Percentiles rank a stretch among this genome's conserved stretches.
Conservation (phyloP, 2,888 invertebrate species). For the Melangyna quadrimaculata region DNA sequence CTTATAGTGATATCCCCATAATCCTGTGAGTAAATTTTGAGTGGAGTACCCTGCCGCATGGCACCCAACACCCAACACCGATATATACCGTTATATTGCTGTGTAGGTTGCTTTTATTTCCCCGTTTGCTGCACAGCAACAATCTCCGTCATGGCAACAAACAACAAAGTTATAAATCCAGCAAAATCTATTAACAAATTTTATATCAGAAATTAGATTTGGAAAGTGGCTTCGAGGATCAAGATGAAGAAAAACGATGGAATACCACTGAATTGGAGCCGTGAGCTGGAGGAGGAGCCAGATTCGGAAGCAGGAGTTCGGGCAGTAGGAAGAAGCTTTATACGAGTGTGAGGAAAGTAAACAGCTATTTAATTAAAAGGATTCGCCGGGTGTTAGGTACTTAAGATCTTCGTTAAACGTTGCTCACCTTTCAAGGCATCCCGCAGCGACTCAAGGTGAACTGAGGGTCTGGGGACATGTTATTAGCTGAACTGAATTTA, state of each 20-base stretch:
- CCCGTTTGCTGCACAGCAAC: background rate
- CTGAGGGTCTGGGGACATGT: constrained; percentile 65
- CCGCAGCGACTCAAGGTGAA: constrained; percentile 56
- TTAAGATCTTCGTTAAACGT: constrained; percentile 44
- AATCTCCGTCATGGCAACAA: background rate
- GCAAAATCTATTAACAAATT: constrained; percentile 70
- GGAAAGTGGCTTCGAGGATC: constrained; percentile 54
- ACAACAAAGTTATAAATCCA: constrained; percentile 67
- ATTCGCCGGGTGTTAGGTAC: constrained; percentile 61
- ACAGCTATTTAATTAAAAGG: constrained; percentile 71
- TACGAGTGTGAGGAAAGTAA: constrained; percentile 59
- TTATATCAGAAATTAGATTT: constrained; percentile 70
- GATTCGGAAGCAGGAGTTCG: background rate
- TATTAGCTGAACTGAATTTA: constrained; percentile 71
- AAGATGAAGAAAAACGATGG: background rate
- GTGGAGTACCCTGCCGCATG: constrained; percentile 36
- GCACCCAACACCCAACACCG: no score
- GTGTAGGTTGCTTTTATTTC: background rate
- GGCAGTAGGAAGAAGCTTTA: background rate
- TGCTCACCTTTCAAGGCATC: constrained; percentile 57
- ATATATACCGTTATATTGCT: background rate
- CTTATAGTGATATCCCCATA: constrained; percentile 62
- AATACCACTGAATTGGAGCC: background rate
- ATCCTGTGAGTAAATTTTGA: constrained; percentile 48
- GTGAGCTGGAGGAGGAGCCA: background rate